phyloP scores from a whole-genome alignment of 2,113 vertebrate species.

The Psilopsiagon aymara region DNA sequence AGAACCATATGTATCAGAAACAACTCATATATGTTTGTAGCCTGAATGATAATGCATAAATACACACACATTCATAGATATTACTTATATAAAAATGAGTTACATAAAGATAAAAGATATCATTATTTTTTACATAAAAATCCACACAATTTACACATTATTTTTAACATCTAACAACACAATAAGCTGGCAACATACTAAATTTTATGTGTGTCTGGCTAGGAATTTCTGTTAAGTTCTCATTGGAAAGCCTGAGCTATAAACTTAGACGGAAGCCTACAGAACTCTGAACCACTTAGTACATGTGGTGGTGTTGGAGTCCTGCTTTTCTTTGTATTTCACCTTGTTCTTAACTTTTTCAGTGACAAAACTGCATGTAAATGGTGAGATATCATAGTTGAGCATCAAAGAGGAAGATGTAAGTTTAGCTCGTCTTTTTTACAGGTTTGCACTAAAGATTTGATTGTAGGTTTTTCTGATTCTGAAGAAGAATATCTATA shows the following conservation, averaged over 20 bases:
- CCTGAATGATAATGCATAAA: neutral
- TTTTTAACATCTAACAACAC: neutral
- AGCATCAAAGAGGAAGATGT: neutral
- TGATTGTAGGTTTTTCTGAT: neutral
- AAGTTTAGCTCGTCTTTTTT: neutral
- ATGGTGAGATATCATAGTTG: neutral
- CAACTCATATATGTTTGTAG: neutral
- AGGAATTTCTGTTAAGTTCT: neutral
- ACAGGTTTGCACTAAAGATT: neutral
- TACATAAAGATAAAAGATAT: neutral
- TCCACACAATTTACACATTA: neutral
- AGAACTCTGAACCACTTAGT: neutral
- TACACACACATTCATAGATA: neutral
- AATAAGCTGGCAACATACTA: neutral
- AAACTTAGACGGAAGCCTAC: neutral
- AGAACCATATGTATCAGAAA: neutral
- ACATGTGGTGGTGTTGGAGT: fast-evolving
- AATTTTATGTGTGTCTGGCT: neutral
- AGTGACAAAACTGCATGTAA: neutral
- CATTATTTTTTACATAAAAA: neutral
- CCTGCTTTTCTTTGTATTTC: neutral
- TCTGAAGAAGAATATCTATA: neutral
- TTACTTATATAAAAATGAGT: neutral
- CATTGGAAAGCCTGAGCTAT: neutral
- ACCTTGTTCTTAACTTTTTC: neutral